Evolutionary conservation across 2,888 invertebrate species (phyloP).

Genomic region (Microctonus aethiopoides): DNA sequence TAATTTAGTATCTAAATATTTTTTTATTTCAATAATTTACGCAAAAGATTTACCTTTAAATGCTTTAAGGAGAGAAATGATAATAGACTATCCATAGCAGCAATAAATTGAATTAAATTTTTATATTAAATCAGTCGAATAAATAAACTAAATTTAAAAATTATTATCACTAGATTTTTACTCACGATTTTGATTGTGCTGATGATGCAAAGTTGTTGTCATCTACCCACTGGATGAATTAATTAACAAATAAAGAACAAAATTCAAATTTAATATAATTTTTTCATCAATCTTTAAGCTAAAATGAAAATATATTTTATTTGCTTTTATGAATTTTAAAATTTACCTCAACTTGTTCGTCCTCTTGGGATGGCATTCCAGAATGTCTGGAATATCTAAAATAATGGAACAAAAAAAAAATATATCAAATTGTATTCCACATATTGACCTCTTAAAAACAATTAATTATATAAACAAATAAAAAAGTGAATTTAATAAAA

Average conservation of each 20-base stretch:
- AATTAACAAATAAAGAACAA: not conserved
- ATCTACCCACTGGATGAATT: slow-evolving; percentile 46
- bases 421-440: too few relatives aligned
- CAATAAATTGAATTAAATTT: slow-evolving; percentile 35
- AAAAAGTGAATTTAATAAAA: not conserved
- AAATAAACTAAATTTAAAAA: slow-evolving; percentile 12
- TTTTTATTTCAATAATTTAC: not conserved
- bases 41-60: slow-evolving; percentile 52
- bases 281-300: too few relatives aligned
- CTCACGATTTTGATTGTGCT: slow-evolving; percentile 52
- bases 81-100: slow-evolving; percentile 55
- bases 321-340: not conserved
- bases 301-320: not conserved
- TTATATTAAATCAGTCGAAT: slow-evolving; percentile 30
- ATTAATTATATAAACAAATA: slow-evolving; percentile 18
- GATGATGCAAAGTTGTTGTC: slow-evolving; percentile 45
- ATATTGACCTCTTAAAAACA: too few relatives aligned
- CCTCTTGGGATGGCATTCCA: slow-evolving; percentile 55
- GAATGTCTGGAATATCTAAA: slow-evolving; percentile 56
- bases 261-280: not conserved
- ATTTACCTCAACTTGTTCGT: slow-evolving; percentile 59
- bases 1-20: not conserved
- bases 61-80: slow-evolving; percentile 60
- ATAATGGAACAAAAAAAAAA: too few relatives aligned
- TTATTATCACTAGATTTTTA: not conserved